Evolutionary conservation across 2,113 vertebrate species (phyloP).

Genomic region (Silurus meridionalis): DNA sequence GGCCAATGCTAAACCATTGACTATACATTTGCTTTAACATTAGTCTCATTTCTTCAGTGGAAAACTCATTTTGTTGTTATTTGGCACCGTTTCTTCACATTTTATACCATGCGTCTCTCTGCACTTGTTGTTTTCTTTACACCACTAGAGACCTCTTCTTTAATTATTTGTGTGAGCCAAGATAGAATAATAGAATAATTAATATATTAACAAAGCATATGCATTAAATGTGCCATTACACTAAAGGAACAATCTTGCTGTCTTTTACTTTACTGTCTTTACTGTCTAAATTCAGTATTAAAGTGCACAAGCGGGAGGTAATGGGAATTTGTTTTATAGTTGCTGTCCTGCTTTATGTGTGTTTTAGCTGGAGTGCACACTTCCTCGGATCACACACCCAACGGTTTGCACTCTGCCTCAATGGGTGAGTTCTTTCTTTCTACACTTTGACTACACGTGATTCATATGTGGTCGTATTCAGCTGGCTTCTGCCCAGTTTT

Average conservation of each 20-base stretch:
- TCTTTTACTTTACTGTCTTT: no score
- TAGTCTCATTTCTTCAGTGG: neutral
- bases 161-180: neutral
- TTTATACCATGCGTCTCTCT: neutral
- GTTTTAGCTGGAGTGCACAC: constrained; percentile 26
- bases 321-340: neutral
- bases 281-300: neutral
- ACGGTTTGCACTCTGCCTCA: constrained; percentile 39
- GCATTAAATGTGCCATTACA: neutral
- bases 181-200: neutral
- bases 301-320: neutral
- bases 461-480: neutral
- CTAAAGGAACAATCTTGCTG: neutral
- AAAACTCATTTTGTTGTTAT: neutral
- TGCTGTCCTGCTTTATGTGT: neutral
- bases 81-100: neutral
- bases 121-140: neutral
- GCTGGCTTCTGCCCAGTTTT: neutral
- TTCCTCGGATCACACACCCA: constrained; percentile 21
- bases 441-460: neutral
- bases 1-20: neutral
- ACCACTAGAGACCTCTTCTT: neutral
- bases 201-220: neutral
- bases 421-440: constrained; percentile 34
- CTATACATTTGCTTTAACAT: neutral